These are phyloP conservation scores for Pseudeuparius sepicola DNA, from an alignment of 2,888 invertebrate species.

Conservation along the genomic window DNA sequence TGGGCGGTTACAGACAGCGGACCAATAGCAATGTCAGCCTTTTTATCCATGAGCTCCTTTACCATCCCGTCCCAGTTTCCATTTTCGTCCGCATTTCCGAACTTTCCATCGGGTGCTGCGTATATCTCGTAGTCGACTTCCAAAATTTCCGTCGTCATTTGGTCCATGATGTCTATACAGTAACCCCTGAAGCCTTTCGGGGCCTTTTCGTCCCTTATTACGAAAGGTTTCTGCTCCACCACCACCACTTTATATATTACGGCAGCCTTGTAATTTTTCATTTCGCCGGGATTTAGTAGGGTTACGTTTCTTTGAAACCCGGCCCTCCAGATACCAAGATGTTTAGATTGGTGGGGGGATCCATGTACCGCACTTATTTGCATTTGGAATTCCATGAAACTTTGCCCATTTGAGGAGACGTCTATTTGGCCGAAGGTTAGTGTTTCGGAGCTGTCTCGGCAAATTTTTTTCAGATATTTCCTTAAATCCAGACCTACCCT, in stretches of 20 bases:
- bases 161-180: constrained; percentile 87
- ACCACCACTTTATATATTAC: constrained; percentile 81
- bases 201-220: constrained; percentile 56
- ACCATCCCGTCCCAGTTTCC: constrained; percentile 53
- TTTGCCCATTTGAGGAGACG: constrained; percentile 57
- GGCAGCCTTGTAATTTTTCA: constrained; percentile 68
- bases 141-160: constrained; percentile 69
- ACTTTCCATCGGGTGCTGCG: constrained; percentile 69
- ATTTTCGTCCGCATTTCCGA: constrained; percentile 82
- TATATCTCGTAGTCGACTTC: constrained; percentile 86
- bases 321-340: constrained; percentile 69
- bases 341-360: constrained; percentile 58
- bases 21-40: constrained; percentile 89
- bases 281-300: constrained; percentile 53
- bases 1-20: constrained; percentile 97
- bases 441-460: constrained; percentile 44
- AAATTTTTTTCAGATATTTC: constrained; percentile 54
- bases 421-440: constrained; percentile 61
- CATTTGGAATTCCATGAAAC: constrained; percentile 66
- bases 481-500: constrained; percentile 57
- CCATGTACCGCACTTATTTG: constrained; percentile 62
- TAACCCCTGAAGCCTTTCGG: constrained; percentile 73
- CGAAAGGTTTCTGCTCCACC: constrained; percentile 76
- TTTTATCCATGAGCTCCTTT: constrained; percentile 39
- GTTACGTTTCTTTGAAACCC: constrained; percentile 58